A percentile compares a stretch with the other conserved stretches of the same genome.
These are phyloP conservation scores for Bugulina stolonifera DNA, from an alignment of 2,888 invertebrate species.

Conservation along the genomic window DNA sequence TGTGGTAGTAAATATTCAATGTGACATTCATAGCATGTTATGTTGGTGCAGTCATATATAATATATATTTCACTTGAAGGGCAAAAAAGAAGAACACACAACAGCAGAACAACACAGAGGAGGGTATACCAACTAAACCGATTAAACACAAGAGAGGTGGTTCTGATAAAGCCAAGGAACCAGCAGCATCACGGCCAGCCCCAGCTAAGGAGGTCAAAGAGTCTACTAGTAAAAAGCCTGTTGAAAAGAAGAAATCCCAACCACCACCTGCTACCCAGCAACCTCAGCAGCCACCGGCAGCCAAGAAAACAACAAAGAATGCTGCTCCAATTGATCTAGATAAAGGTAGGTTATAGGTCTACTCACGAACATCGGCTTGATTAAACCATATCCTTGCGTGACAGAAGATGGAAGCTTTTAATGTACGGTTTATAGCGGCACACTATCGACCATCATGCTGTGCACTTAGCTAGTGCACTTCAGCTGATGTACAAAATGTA, in stretches of 20 bases:
- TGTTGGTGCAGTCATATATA: no score
- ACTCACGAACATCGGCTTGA: no score
- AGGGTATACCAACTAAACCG: slow-evolving; percentile 23
- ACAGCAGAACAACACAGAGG: not conserved
- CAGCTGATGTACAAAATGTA: no score
- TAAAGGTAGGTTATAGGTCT: slow-evolving; percentile 25
- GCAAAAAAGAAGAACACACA: not conserved
- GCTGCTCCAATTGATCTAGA: slow-evolving; percentile 2
- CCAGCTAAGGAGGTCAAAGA: not conserved
- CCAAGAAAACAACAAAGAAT: not conserved
- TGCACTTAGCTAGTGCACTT: no score
- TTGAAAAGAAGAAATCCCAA: slow-evolving; percentile 13
- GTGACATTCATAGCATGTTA: no score
- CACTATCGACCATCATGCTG: no score
- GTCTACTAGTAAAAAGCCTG: no score
- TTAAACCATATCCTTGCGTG: no score
- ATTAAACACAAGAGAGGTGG: slow-evolving; percentile 22
- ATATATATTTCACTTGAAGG: not conserved
- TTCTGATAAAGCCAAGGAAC: slow-evolving; percentile 21
- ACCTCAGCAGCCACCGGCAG: not conserved
- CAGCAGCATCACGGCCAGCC: not conserved
- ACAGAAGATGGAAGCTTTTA: no score
- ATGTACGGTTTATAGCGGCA: no score
- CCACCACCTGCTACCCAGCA: not conserved
- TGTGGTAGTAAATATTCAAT: no score